These are phyloP conservation scores for Notamacropus eugenii DNA, from an alignment of 2,797 vertebrate genomes.

Conservation along the genomic window DNA sequence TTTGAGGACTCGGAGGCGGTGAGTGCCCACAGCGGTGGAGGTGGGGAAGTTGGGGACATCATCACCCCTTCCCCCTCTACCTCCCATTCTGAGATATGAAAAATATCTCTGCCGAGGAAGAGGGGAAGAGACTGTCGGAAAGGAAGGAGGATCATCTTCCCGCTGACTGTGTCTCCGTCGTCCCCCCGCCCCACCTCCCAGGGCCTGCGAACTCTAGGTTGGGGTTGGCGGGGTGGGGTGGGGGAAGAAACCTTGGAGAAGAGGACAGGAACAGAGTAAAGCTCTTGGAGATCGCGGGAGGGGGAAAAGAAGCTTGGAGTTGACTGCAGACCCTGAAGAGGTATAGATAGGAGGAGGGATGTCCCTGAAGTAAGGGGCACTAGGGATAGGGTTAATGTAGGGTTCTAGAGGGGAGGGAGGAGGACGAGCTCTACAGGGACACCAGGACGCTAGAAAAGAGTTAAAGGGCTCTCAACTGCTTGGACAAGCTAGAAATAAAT, in stretches of 20 bases:
- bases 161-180: not conserved
- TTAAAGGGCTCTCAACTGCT: not conserved
- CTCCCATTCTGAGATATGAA: constrained; percentile 63
- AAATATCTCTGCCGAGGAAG: constrained; percentile 43
- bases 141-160: constrained; percentile 41
- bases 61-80: constrained; percentile 56
- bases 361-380: not conserved
- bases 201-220: not conserved
- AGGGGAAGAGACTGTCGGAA: constrained; percentile 37
- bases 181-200: not conserved
- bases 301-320: not conserved
- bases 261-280: not conserved
- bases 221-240: not conserved
- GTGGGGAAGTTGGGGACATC: constrained; percentile 62
- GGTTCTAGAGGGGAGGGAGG: not conserved
- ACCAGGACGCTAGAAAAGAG: not conserved
- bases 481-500: constrained; percentile 31
- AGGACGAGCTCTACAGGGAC: not conserved
- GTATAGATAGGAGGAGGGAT: not conserved
- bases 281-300: not conserved
- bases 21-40: constrained; percentile 75
- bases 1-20: constrained; percentile 87
- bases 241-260: constrained; percentile 26
- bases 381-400: not conserved
- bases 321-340: not conserved